phyloP scores from a whole-genome alignment of 2,797 vertebrate genomes.

The Myotis vivesi region DNA sequence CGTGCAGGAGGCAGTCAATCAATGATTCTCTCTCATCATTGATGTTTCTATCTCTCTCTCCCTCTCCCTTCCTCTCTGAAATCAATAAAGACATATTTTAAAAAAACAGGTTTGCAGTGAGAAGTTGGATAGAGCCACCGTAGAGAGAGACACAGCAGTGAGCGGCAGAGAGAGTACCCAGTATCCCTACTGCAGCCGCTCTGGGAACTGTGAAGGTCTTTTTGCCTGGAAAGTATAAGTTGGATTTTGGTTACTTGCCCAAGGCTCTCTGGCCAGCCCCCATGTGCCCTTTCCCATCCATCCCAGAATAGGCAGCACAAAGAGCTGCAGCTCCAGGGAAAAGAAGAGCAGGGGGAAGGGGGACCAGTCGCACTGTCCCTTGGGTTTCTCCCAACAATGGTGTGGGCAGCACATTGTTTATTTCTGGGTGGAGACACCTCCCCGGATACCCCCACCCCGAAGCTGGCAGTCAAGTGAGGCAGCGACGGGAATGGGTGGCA shows the following conservation, averaged over 20 bases:
- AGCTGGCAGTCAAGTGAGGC: neutral
- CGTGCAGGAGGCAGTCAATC: too few species aligned
- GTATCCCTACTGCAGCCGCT: neutral
- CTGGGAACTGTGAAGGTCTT: neutral
- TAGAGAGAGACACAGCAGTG: neutral
- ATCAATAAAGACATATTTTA: too few species aligned
- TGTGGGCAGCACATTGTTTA: neutral
- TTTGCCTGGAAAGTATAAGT: neutral
- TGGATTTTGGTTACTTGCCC: neutral
- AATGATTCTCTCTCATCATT: too few species aligned
- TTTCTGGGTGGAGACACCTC: slow-evolving; percentile 37
- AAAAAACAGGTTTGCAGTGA: neutral
- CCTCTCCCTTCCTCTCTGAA: too few species aligned
- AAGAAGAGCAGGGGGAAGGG: neutral
- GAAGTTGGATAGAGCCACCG: neutral
- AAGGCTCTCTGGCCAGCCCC: neutral
- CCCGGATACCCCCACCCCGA: slow-evolving; percentile 26
- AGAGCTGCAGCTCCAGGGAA: neutral
- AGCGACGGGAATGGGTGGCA: neutral
- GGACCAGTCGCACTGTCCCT: neutral
- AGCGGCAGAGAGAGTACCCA: neutral
- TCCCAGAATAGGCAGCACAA: slow-evolving; percentile 42
- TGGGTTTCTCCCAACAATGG: slow-evolving; percentile 49
- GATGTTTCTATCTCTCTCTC: too few species aligned
- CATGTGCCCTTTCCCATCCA: neutral